Evolutionary conservation across 2,113 vertebrate genomes (phyloP), one percentile per base, ranked within the genome.

Genomic region (Corapipo altera): DNA sequence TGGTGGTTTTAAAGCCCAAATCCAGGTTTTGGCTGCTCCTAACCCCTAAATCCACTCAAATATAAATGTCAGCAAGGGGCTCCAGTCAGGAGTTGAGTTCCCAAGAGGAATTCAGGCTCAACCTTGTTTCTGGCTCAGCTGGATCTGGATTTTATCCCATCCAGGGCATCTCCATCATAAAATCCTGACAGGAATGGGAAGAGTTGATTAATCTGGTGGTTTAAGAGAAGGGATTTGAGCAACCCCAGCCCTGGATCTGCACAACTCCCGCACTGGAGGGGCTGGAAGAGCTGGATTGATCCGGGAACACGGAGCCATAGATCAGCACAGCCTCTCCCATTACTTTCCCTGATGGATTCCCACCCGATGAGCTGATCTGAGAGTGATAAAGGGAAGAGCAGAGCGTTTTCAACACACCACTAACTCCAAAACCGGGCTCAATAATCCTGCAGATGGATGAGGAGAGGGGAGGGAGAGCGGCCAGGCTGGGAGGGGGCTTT

Each of bases 371-470:
- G 80, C 95, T 77, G 91, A 96, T 90, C 88, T 89, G 96, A 95
- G 91, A 93, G 79, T 96, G 97, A 97, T 96, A 94, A 97, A 97
- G 95, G 94, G 94, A 93, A 94, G 88, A 76, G 19, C 1, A 5
- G 87, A 92, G 66, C 26, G 30, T 91, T 96, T 95, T 88, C 95
- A 95, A 96, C 96, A 95, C 67, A 11, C 95, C 92, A 92, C 95
- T 96, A 55, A 83, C 91, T 96, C 94, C 86, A 59, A 91, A 93
- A 94, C 85, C 2, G 6, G 88, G 89, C 89, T 97, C 95, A 71
- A 97, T 97, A 97, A 96, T 93, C 94, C 89, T 43, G 57, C 39
- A 94, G 96, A 97, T 96, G 95, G 87, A 97, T 97, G 24, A 80
- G 91, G 84, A 96, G 75, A 12, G 2, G 58, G 75, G 71, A 93